These are phyloP conservation scores for Drosophila cognata DNA, from an alignment of 2,888 invertebrate species.

Conservation along the genomic window DNA sequence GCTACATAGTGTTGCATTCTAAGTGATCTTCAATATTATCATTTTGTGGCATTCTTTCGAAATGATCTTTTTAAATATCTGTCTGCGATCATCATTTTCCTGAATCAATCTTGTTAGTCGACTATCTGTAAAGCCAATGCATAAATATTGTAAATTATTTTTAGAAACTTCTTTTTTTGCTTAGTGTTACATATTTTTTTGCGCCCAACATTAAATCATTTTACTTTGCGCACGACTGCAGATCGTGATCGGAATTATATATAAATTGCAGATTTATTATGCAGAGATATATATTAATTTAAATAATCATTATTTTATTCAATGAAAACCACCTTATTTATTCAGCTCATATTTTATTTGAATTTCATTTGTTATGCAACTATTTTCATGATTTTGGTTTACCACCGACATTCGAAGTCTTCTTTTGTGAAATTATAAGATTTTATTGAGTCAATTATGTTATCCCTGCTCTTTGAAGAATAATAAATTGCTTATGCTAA, in stretches of 20 bases:
- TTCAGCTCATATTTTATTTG: background rate
- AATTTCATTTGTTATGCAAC: background rate
- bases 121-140: background rate
- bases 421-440: background rate
- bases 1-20: background rate
- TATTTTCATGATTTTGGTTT: background rate
- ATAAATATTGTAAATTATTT: background rate
- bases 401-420: too few species aligned
- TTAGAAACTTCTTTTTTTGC: background rate
- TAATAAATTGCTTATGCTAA: background rate
- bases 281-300: background rate
- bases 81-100: conserved; percentile 2
- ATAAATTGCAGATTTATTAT: background rate
- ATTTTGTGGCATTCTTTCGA: background rate
- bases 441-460: background rate
- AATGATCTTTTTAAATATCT: background rate
- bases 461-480: background rate
- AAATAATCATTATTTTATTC: background rate
- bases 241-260: background rate
- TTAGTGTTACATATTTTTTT: background rate
- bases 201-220: background rate
- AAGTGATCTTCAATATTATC: background rate
- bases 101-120: conserved; percentile 16
- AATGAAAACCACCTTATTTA: background rate
- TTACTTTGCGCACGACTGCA: background rate